Evolutionary conservation across 2,113 vertebrate species (phyloP), one percentile per base, ranked within the genome.

Genomic region (Oryzias melastigma): DNA sequence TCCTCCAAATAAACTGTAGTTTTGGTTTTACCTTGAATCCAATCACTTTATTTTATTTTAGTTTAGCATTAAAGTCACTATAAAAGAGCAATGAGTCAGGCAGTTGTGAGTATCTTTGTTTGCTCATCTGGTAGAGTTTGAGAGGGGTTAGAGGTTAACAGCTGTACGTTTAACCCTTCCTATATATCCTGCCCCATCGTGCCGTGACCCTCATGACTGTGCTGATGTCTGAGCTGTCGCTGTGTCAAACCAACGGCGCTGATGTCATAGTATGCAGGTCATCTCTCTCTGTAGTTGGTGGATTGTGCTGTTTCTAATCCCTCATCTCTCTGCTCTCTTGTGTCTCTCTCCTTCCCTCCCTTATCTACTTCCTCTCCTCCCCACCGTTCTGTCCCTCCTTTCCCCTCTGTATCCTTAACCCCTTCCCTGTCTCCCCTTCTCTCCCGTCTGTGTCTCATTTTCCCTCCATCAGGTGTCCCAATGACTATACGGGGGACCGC

Each of bases 401-500:
- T 56, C 52, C n/a, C 68, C 43, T 52, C 67, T 81, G 68, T 81
- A 56, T 76, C 77, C 73, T 71, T 70, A 73, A 67, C 54, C 69
- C 52, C n/a, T n/a, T 17, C 44, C 50, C 42, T 10, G 35, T 42
- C 8, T 44, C 44, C 3, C 44, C 46, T 19, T 20, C 52, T 5
- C 72, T 69, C 68, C 82, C 70, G 68, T 73, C 68, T 88, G 82
- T 88, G 88, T 89, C 87, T 73, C 86, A 85, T 89, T 90, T 84
- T 91, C 87, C 86, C 86, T 94, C 90, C 92, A 95, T 94, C 94
- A 98, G 97, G 96, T 98, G 97, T 96, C 96, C 97, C 86, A 98
- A 97, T 93, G 95, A 97, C 94, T 98, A 95, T 96, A 96, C 93
- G 91, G 97, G 97, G 93, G 95, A 98, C 92, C 96, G 93, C 93